phyloP scores from a whole-genome alignment of 1,140 invertebrate species.

The Protaetia brevitarsis region DNA sequence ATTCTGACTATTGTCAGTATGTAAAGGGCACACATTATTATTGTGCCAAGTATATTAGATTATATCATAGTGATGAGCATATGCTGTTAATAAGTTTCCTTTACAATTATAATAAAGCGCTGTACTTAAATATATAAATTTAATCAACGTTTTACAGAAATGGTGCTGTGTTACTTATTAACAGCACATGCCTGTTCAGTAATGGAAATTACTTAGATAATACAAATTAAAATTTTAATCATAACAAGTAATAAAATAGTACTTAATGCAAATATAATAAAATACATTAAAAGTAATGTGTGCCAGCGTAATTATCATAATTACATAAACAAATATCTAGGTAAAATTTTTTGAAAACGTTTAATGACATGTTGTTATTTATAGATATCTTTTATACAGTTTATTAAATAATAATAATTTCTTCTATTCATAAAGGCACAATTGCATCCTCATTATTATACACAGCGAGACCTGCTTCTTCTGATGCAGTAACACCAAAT shows the following conservation, averaged over 20 bases:
- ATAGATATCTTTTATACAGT: constrained; percentile 12
- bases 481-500: background rate
- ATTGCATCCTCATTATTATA: constrained; percentile 1
- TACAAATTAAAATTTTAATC: background rate
- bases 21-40: constrained; percentile 1
- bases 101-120: background rate
- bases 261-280: background rate
- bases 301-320: constrained; percentile 4
- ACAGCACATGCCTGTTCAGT: background rate
- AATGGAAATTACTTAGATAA: too few relatives aligned
- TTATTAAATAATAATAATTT: background rate
- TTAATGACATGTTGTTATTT: constrained; percentile 4
- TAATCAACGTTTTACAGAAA: too few relatives aligned
- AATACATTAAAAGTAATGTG: background rate
- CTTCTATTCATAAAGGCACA: background rate
- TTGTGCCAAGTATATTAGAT: background rate
- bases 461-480: background rate
- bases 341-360: background rate
- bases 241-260: background rate
- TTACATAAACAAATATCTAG: background rate
- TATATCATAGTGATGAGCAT: background rate
- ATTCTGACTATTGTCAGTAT: background rate
- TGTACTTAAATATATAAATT: background rate
- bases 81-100: background rate
- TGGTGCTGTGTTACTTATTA: background rate